Evolutionary conservation across 2,888 invertebrate species (phyloP).

Genomic region (Sepiola atlantica): DNA sequence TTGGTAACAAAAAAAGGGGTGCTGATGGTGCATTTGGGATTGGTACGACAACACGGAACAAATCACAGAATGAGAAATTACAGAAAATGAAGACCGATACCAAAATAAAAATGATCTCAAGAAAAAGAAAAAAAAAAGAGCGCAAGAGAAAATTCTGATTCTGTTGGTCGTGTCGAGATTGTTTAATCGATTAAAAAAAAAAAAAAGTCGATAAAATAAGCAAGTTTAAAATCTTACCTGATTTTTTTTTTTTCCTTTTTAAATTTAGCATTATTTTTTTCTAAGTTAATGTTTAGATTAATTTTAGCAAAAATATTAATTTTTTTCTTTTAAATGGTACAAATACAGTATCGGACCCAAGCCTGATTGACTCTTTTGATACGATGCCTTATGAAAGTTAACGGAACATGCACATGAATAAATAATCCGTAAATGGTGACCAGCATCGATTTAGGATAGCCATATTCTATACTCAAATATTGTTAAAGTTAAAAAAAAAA

Average conservation of each 20-base stretch:
- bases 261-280: background rate
- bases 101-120: background rate
- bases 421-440: background rate
- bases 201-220: background rate
- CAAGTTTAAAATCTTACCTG: background rate
- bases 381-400: background rate
- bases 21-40: background rate
- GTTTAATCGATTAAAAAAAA: background rate
- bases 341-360: no score
- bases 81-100: background rate
- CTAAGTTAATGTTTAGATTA: background rate
- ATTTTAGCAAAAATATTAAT: background rate
- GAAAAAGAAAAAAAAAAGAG: no score
- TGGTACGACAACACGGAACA: background rate
- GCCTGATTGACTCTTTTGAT: no score
- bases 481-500: background rate
- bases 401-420: background rate
- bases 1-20: background rate
- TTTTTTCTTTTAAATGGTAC: no score
- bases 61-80: background rate
- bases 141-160: background rate
- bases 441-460: no score
- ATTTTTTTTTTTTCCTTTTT: background rate
- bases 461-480: no score
- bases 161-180: background rate